These are phyloP conservation scores for Anaspis maculata DNA, from an alignment of 2,888 invertebrate genomes.

Conservation along the genomic window DNA sequence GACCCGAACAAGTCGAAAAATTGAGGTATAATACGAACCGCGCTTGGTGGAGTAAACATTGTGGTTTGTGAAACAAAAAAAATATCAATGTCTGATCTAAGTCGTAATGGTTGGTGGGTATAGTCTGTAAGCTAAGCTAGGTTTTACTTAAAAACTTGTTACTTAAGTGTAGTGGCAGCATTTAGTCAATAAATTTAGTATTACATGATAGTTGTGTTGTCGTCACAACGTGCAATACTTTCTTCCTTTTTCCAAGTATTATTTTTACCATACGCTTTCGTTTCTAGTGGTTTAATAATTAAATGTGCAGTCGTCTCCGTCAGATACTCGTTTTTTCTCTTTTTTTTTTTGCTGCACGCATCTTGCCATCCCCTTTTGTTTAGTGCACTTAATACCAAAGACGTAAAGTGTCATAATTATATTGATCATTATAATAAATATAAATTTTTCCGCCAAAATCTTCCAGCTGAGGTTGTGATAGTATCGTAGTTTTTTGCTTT, in stretches of 20 bases:
- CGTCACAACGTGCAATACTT: conserved; percentile 39
- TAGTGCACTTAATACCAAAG: conserved; percentile 39
- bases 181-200: conserved; percentile 40
- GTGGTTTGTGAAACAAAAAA: conserved; percentile 14
- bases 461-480: conserved; percentile 45
- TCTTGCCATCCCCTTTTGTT: conserved; percentile 27
- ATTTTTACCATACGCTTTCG: conserved; percentile 34
- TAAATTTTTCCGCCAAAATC: conserved; percentile 39
- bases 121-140: conserved; percentile 16
- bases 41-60: conserved; percentile 8
- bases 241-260: conserved; percentile 34
- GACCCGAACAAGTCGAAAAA: conserved; percentile 14
- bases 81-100: conserved; percentile 32
- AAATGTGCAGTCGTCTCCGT: conserved; percentile 23
- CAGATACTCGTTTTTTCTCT: conserved; percentile 18
- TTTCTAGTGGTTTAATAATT: conserved; percentile 28
- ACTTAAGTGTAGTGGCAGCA: conserved; percentile 38
- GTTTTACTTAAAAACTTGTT: conserved; percentile 26
- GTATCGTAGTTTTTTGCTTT: conserved; percentile 33
- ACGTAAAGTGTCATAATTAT: conserved; percentile 36
- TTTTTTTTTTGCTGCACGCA: conserved; percentile 24
- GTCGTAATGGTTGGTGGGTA: conserved; percentile 35
- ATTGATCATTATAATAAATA: conserved; percentile 15
- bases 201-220: conserved; percentile 32
- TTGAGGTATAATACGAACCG: conserved; percentile 3